These are phyloP conservation scores for Drosophila arizonae DNA, from an alignment of 1,140 invertebrate genomes.

Conservation along the genomic window DNA sequence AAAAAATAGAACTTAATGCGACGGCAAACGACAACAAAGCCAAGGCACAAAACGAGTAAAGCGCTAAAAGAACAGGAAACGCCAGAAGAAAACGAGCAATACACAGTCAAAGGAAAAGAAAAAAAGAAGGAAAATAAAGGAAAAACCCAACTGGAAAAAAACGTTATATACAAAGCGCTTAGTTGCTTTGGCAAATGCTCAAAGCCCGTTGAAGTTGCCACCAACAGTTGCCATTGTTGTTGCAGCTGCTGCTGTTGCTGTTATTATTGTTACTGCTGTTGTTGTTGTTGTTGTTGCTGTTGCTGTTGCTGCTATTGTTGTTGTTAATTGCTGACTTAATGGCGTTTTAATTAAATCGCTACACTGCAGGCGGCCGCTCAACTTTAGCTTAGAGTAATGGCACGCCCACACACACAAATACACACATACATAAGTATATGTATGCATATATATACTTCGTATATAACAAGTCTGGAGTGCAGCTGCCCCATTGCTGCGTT, in stretches of 20 bases:
- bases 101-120: neutral
- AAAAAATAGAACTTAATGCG: conserved; percentile 40
- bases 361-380: conserved; percentile 63
- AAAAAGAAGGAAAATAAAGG: neutral
- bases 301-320: conserved; percentile 65
- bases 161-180: conserved; percentile 31
- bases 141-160: conserved; percentile 14
- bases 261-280: conserved; percentile 22
- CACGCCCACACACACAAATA: neutral
- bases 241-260: conserved; percentile 22
- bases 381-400: conserved; percentile 19
- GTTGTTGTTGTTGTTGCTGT: conserved; percentile 23
- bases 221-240: conserved; percentile 31
- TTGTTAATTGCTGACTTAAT: conserved; percentile 80
- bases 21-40: conserved; percentile 36
- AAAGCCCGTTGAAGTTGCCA: conserved; percentile 46
- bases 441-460: neutral
- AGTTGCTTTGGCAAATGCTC: conserved; percentile 31
- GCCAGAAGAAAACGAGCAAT: neutral
- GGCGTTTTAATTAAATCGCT: conserved; percentile 78
- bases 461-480: neutral
- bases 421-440: neutral
- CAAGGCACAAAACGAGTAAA: conserved; percentile 9
- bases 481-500: neutral
- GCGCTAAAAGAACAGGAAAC: conserved; percentile 16